Evolutionary conservation across 2,888 invertebrate species (phyloP), one percentile per base, ranked within the genome.

Genomic region (Calameuta idolon): DNA sequence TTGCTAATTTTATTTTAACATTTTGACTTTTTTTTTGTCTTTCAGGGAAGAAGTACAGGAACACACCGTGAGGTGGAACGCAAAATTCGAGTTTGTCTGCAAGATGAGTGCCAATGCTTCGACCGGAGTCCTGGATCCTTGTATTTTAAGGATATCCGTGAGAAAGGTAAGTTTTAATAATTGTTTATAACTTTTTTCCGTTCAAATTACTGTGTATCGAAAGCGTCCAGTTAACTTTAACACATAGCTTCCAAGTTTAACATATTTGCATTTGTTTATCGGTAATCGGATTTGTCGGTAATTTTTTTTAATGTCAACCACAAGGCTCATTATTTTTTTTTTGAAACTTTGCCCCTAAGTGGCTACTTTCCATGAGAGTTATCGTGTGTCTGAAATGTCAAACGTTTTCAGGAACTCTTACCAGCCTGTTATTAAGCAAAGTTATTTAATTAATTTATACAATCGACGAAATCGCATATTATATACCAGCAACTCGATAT

Each of bases 31-130:
- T 1, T 23, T 55, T 23, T 55, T 85, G 88, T 91, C 12, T 94
- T 93, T 12, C 93, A 98, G 98, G 89, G 96, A 97, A 93, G 98
- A 98, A 93, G 98, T 99, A 82, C 94, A 95, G 86, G 97, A 98
- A 92, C 98, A 99, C 93, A 95, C 96, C 85, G 98, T 99, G 87
- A 95, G 96, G 92, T 99, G 99, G 98, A 95, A 96, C 92, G 96
- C 96, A 81, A 95, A 95, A 89, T 98, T 98, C 93, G 95, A 95
- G 88, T 99, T 99, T 92, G 95, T 96, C 83, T 98, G 98, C 94
- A 98, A 98, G 93, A 98, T 99, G 97, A 96, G 97, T 91, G 98
- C 98, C 84, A 98, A 97, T 93, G 97, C 98, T 73, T 96, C 96
- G 87, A 98, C 98, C 34, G 98, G 98, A 82, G 96, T 98, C 83